Evolutionary conservation across 1,140 invertebrate genomes (phyloP).

Genomic region (Nasonia giraulti): DNA sequence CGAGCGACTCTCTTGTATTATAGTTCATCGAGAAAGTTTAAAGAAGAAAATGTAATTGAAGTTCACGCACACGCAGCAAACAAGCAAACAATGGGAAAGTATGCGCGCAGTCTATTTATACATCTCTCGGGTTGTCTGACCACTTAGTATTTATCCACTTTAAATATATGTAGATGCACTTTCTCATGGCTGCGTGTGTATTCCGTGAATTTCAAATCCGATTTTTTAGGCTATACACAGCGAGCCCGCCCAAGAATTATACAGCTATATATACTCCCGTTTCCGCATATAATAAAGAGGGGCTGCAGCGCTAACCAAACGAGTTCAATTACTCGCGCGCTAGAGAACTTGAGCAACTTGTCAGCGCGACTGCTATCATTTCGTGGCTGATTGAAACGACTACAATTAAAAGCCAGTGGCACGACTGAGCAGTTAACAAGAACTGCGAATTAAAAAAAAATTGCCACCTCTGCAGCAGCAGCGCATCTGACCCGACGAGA

Average conservation of each 20-base stretch:
- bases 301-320: too few species aligned
- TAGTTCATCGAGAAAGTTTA: not conserved
- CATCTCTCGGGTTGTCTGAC: not conserved
- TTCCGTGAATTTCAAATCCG: not conserved
- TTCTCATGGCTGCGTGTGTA: not conserved
- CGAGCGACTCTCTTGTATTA: too few species aligned
- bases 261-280: too few species aligned
- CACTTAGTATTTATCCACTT: conserved; percentile 35
- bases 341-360: too few species aligned
- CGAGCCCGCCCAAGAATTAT: too few species aligned
- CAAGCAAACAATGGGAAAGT: conserved; percentile 28
- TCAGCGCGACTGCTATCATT: too few species aligned
- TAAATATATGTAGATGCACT: conserved; percentile 42
- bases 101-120: not conserved
- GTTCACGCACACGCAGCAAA: not conserved
- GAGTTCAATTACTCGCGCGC: too few species aligned
- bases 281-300: too few species aligned
- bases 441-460: too few species aligned
- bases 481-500: not conserved
- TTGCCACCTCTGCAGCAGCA: not conserved
- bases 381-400: not conserved
- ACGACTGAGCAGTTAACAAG: not conserved
- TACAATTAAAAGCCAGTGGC: not conserved
- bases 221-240: too few species aligned
- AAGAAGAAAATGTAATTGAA: conserved; percentile 31